phyloP scores from a whole-genome alignment of 2,797 vertebrate genomes.

The Hapalemur alaotrensis region DNA sequence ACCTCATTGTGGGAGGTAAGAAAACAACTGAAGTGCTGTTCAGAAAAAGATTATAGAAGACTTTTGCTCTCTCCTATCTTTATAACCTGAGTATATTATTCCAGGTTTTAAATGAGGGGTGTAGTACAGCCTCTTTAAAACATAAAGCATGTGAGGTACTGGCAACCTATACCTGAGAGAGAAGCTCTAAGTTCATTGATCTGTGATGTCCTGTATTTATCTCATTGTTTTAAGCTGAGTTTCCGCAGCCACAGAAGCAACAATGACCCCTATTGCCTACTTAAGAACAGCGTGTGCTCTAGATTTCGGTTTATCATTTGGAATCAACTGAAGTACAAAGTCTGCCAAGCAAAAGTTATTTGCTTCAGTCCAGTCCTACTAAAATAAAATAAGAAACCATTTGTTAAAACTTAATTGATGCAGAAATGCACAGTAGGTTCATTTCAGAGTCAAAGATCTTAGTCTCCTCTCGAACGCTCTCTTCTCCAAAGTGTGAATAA shows the following conservation, averaged over 20 bases:
- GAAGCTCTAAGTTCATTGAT: neutral
- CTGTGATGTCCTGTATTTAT: neutral
- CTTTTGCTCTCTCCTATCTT: neutral
- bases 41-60: neutral
- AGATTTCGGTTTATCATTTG: constrained; percentile 27
- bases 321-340: neutral
- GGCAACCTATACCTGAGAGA: neutral
- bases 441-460: constrained; percentile 20
- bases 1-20: constrained; percentile 98
- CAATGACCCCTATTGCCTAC: neutral
- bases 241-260: neutral
- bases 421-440: neutral
- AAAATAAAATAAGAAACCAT: neutral
- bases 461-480: neutral
- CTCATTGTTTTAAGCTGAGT: neutral
- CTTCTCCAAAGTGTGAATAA: neutral
- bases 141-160: neutral
- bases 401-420: neutral
- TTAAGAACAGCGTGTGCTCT: neutral
- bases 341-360: neutral
- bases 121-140: neutral
- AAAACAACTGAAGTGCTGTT: neutral
- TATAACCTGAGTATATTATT: neutral
- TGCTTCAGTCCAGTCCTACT: neutral
- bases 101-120: neutral